Percentiles rank a stretch among this genome's conserved stretches.
These are phyloP conservation scores for Caenorhabditis zanzibari DNA, from an alignment of 2,888 invertebrate species.

Conservation along the genomic window DNA sequence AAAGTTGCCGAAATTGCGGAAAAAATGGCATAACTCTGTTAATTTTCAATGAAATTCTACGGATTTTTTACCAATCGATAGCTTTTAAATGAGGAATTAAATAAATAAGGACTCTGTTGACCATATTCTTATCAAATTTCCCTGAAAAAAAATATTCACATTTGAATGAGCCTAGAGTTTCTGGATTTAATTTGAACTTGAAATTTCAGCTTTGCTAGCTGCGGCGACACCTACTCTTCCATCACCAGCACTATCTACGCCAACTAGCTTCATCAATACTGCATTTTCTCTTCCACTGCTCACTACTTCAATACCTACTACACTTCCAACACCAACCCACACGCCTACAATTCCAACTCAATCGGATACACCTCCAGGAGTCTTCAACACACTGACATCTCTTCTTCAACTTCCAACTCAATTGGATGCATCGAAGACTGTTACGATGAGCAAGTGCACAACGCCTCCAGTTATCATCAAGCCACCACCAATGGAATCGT, in stretches of 20 bases:
- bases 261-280: neutral
- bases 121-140: too few relatives aligned
- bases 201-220: neutral
- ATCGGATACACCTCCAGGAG: slow-evolving; percentile 26
- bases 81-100: too few relatives aligned
- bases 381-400: slow-evolving; percentile 23
- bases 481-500: neutral
- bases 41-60: too few relatives aligned
- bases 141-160: too few relatives aligned
- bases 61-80: too few relatives aligned
- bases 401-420: slow-evolving; percentile 35
- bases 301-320: slow-evolving; percentile 16
- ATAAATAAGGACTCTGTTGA: too few relatives aligned
- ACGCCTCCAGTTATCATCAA: slow-evolving; percentile 29
- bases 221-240: neutral
- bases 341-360: slow-evolving; percentile 13
- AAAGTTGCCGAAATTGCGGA: too few relatives aligned
- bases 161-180: neutral
- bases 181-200: neutral
- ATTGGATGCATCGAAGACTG: neutral
- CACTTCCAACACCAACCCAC: slow-evolving; percentile 15
- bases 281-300: slow-evolving; percentile 23
- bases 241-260: slow-evolving; percentile 10
- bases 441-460: slow-evolving; percentile 20
- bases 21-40: too few relatives aligned